phyloP scores from a whole-genome alignment of 2,888 invertebrate genomes.

The Magallana nippona region DNA sequence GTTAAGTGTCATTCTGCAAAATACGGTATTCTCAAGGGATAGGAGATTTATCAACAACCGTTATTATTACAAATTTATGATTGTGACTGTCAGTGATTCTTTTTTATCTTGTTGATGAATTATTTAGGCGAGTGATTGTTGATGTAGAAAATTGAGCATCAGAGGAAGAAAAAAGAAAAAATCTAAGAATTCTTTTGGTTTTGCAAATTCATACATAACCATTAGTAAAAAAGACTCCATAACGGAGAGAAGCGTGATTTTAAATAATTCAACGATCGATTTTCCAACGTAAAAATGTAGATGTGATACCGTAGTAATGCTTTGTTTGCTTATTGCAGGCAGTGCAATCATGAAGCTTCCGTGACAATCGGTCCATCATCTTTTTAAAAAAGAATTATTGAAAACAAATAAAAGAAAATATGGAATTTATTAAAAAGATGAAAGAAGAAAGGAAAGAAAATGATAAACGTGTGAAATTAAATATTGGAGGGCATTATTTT shows the following conservation, averaged over 20 bases:
- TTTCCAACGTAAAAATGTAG: background rate
- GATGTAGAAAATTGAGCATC: background rate
- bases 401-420: slow-evolving; percentile 17
- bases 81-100: slow-evolving; percentile 7
- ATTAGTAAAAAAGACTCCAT: background rate
- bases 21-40: background rate
- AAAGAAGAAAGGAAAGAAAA: slow-evolving; percentile 47
- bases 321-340: slow-evolving; percentile 13
- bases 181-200: background rate
- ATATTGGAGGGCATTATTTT: slow-evolving; percentile 75
- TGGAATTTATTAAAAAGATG: slow-evolving; percentile 64
- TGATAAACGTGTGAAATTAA: slow-evolving; percentile 68
- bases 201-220: background rate
- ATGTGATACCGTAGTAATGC: background rate
- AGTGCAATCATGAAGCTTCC: background rate
- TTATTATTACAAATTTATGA: background rate
- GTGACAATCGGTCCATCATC: background rate
- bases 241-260: background rate
- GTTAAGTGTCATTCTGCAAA: background rate
- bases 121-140: background rate
- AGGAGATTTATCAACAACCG: background rate
- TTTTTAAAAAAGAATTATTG: background rate
- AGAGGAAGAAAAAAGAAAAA: background rate
- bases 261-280: slow-evolving; percentile 3
- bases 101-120: background rate